Base-by-base conservation (phyloP, 1,140 invertebrate genomes). In the Camponotus floridanus region DNA sequence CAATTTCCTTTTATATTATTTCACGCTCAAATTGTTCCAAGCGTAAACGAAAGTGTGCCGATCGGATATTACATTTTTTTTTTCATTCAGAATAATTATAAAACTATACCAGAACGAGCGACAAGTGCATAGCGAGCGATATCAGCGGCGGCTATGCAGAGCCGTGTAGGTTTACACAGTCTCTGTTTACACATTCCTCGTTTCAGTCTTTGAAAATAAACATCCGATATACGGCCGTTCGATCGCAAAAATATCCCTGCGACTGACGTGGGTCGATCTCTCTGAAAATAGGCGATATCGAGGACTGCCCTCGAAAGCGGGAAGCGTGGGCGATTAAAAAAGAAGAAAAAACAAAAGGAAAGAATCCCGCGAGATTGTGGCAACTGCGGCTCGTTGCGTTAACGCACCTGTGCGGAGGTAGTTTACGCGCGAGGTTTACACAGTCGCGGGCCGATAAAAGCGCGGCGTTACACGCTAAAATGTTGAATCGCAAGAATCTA, bases 171-270 rank as follows among this genome's bases (percentile, higher is more conserved):
- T 65, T 42, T 55, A 79, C 39, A 48, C 33, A 59, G 64, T 67
- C 74, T 85, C 33, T 78, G 84, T 79, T 79, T 86, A 79, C 84
- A 80, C 84, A 79, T 86, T 67, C 64, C 62, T 65, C 61, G 26
- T 26, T 61, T 48, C 48, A 36, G 61, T 42, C 74, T 79, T 74
- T 48, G 76, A 86, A 86, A 86, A 62, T 78, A 55, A 71, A 68
- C 59, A 31, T 64, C n/a, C 67, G 55, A 73, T 68, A 33, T 31
- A 13, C 11, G 64, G 86, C 55, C 48, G 71, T 87, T 39, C 76
- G n/a, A 31, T 81, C 13, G 68, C 68, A 45, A 86, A 86, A 86
- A 86, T 86, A 86, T n/a, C 39, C 78, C 39, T 36, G 84, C 31
- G 42, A 51, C 48, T 36, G 76, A 86, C 85, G 85, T 57, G 26